Evolutionary conservation across 2,113 vertebrate species (phyloP).

Genomic region (Malurus melanocephalus): DNA sequence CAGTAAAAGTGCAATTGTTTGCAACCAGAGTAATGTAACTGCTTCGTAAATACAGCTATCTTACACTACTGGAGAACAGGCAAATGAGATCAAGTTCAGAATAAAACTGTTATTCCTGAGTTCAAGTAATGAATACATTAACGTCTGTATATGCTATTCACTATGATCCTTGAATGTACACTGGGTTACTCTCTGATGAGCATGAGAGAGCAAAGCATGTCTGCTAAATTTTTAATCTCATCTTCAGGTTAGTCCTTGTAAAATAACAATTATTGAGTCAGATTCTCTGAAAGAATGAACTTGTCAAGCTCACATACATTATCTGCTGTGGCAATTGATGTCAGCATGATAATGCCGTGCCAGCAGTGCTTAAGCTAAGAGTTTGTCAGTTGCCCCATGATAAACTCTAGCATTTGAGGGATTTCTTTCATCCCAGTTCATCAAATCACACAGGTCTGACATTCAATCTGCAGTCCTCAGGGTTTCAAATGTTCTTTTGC

Average conservation of each 20-base stretch:
- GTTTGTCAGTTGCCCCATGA: conserved; percentile 44
- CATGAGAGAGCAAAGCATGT: neutral
- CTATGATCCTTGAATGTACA: neutral
- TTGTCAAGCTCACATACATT: conserved; percentile 12
- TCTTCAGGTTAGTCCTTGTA: conserved; percentile 3
- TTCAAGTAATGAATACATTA: conserved; percentile 15
- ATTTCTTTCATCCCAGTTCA: conserved; percentile 21
- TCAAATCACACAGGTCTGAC: conserved; percentile 30
- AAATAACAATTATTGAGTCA: conserved; percentile 53
- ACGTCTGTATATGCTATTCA: neutral
- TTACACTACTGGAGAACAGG: neutral
- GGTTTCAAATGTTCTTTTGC: conserved; percentile 32
- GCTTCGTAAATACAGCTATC: neutral
- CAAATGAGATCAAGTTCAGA: neutral
- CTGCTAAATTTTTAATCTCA: conserved; percentile 51
- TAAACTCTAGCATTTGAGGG: conserved; percentile 44
- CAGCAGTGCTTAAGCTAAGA: conserved; percentile 51
- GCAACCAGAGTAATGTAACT: neutral
- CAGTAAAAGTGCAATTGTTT: neutral
- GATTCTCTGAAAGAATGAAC: conserved; percentile 25
- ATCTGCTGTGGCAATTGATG: conserved; percentile 47
- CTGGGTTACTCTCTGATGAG: neutral
- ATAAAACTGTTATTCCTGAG: neutral
- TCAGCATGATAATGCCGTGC: conserved; percentile 20
- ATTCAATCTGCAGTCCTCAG: neutral